phyloP scores from a whole-genome alignment of 2,113 vertebrate genomes.

The Pseudopipra pipra region DNA sequence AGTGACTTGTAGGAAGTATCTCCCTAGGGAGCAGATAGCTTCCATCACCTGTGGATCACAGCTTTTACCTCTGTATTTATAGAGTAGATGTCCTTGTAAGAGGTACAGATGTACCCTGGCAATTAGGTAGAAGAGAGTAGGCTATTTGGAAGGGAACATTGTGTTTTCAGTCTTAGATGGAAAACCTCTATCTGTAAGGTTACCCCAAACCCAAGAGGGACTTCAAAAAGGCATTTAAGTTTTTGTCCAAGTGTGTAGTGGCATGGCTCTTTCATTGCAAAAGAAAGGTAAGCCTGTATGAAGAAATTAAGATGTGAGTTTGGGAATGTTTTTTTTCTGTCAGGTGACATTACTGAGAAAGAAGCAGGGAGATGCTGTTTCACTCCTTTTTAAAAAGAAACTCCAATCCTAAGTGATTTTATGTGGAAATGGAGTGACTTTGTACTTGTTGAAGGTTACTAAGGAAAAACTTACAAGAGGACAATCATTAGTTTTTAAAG shows the following conservation, averaged over 20 bases:
- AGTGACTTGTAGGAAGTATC: not conserved
- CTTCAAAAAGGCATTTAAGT: not conserved
- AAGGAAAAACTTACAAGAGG: not conserved
- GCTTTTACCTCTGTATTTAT: slow-evolving; percentile 4
- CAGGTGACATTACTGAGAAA: not conserved
- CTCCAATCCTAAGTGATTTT: not conserved
- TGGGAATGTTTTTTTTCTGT: not conserved
- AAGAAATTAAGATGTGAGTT: not conserved
- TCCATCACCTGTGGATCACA: not conserved
- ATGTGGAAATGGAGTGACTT: not conserved
- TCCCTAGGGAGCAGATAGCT: slow-evolving; percentile 24
- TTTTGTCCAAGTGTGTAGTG: not conserved
- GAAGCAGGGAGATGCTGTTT: not conserved
- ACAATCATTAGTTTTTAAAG: not conserved
- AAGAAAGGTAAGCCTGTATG: not conserved
- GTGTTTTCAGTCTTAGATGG: not conserved
- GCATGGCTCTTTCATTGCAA: not conserved
- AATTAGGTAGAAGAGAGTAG: not conserved
- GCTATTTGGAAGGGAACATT: not conserved
- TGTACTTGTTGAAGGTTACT: not conserved
- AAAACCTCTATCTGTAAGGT: fast-evolving
- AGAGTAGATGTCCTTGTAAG: slow-evolving; percentile 22
- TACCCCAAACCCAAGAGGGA: not conserved
- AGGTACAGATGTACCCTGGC: not conserved
- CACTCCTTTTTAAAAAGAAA: not conserved